A percentile compares a stretch with the other conserved stretches of the same genome.
Evolutionary conservation across 2,113 vertebrate species (phyloP).

Genomic region (Rhineura floridana): DNA sequence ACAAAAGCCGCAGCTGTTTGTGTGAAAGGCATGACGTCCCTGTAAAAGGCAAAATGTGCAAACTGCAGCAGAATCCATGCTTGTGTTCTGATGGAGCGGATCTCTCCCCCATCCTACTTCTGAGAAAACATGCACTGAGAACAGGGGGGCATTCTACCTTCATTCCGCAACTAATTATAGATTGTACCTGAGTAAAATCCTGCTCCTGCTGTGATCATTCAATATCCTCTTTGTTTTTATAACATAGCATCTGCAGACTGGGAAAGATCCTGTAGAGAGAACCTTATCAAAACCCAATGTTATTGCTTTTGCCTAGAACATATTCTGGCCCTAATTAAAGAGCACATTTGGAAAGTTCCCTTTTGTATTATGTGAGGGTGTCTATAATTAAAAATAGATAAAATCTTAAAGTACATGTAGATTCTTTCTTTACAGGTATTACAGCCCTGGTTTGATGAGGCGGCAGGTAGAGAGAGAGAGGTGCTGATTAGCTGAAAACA

Average conservation of each 20-base stretch:
- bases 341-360: neutral
- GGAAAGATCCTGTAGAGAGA: accelerated
- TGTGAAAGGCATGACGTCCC: too few species aligned
- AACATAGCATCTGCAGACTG: neutral
- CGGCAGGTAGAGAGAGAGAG: neutral
- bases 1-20: too few species aligned
- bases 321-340: neutral
- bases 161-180: neutral
- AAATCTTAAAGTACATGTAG: neutral
- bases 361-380: neutral
- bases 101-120: too few species aligned
- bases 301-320: neutral
- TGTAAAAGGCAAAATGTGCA: too few species aligned
- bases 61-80: too few species aligned
- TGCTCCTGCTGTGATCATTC: accelerated
- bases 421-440: neutral
- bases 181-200: neutral
- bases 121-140: too few species aligned
- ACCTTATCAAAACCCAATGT: neutral
- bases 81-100: too few species aligned
- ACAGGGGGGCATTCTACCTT: neutral
- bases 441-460: neutral
- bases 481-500: accelerated
- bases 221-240: neutral
- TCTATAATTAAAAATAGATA: neutral